These are phyloP conservation scores for Sterna hirundo DNA, from an alignment of 2,113 vertebrate species.

Conservation along the genomic window DNA sequence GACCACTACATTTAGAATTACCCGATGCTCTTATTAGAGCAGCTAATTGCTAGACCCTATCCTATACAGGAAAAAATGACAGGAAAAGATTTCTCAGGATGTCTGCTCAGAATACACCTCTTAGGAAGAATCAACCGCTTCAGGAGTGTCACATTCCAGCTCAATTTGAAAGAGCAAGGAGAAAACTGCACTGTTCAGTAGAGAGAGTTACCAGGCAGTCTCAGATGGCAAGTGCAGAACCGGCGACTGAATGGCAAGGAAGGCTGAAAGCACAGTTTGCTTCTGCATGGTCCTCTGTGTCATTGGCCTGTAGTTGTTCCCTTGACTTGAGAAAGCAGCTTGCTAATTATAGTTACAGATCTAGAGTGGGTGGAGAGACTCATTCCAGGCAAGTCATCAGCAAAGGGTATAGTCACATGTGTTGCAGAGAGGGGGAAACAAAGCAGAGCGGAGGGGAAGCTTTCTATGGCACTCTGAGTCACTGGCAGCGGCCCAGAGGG, in stretches of 20 bases:
- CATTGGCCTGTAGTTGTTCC: background rate
- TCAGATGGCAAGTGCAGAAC: background rate
- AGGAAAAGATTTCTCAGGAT: background rate
- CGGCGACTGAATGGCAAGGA: background rate
- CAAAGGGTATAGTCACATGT: background rate
- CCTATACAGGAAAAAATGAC: background rate
- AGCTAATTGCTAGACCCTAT: background rate
- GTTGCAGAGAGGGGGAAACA: background rate
- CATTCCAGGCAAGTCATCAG: background rate
- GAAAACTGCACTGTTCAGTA: background rate
- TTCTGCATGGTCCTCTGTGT: background rate
- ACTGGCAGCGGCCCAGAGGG: background rate
- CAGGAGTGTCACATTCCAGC: background rate
- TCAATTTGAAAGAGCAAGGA: background rate
- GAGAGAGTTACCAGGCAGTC: background rate
- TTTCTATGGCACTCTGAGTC: background rate
- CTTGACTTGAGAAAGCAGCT: background rate
- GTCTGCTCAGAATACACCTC: background rate
- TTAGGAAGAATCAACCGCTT: background rate
- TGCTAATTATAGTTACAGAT: background rate
- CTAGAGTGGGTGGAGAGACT: background rate
- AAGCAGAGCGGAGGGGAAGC: background rate
- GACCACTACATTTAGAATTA: background rate
- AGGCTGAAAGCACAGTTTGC: background rate
- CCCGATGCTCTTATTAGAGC: background rate